These are phyloP conservation scores for Bubo bubo DNA, from an alignment of 2,113 vertebrate genomes.

Conservation along the genomic window DNA sequence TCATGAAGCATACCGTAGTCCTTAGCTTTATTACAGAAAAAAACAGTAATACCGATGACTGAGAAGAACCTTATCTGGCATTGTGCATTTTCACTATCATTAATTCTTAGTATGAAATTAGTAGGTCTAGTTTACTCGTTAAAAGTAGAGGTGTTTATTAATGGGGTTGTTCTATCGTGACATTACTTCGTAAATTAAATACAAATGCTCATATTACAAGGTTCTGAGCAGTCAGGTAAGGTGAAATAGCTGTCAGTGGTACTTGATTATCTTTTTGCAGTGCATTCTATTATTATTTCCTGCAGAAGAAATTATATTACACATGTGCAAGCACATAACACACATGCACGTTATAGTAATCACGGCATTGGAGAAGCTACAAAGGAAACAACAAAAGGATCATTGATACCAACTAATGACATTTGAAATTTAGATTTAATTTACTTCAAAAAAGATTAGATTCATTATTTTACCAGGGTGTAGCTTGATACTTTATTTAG, in stretches of 20 bases:
- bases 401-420: not conserved
- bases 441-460: not conserved
- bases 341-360: fast-evolving
- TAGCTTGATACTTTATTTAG: not conserved
- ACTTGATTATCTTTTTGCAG: not conserved
- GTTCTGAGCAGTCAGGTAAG: not conserved
- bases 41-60: not conserved
- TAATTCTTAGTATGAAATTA: not conserved
- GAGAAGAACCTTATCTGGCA: not conserved
- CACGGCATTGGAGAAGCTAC: not conserved
- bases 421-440: slow-evolving; percentile 14
- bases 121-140: not conserved
- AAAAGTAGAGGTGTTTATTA: not conserved
- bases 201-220: not conserved
- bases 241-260: not conserved
- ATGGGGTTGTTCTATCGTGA: not conserved
- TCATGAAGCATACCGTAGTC: not conserved
- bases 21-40: not conserved
- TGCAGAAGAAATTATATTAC: not conserved
- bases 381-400: not conserved
- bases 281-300: not conserved
- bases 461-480: not conserved
- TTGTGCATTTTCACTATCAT: not conserved
- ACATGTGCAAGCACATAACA: not conserved
- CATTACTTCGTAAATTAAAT: slow-evolving; percentile 3